phyloP scores from a whole-genome alignment of 1,140 invertebrate species.

The Heliothis subflexa region DNA sequence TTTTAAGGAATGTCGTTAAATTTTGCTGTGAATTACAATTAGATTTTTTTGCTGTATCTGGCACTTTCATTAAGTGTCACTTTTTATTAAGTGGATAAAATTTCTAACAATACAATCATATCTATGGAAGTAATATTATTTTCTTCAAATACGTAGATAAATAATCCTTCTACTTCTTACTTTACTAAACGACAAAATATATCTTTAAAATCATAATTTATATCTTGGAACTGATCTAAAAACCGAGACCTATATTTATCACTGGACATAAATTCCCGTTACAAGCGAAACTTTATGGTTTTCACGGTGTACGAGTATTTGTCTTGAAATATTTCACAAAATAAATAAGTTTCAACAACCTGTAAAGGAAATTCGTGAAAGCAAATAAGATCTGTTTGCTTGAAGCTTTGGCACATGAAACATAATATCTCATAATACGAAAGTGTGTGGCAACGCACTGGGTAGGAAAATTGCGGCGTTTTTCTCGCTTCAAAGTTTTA shows the following conservation, averaged over 20 bases:
- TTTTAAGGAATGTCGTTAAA: background rate
- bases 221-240: background rate
- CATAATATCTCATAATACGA: background rate
- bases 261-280: background rate
- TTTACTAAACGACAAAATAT: background rate
- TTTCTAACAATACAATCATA: no score
- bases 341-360: background rate
- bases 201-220: background rate
- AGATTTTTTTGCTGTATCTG: background rate
- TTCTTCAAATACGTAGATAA: no score
- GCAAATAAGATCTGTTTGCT: slow-evolving; percentile 7
- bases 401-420: background rate
- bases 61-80: background rate
- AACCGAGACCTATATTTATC: background rate
- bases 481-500: background rate
- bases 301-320: background rate
- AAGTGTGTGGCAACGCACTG: slow-evolving; percentile 4
- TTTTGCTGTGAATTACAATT: background rate
- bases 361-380: slow-evolving; percentile 9
- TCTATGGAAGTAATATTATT: no score
- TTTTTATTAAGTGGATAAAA: no score
- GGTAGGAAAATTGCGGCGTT: background rate
- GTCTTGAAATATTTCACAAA: background rate
- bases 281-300: background rate
- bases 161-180: no score